Evolutionary conservation across 2,888 invertebrate species (phyloP).

Genomic region (Spicauda simplicius): DNA sequence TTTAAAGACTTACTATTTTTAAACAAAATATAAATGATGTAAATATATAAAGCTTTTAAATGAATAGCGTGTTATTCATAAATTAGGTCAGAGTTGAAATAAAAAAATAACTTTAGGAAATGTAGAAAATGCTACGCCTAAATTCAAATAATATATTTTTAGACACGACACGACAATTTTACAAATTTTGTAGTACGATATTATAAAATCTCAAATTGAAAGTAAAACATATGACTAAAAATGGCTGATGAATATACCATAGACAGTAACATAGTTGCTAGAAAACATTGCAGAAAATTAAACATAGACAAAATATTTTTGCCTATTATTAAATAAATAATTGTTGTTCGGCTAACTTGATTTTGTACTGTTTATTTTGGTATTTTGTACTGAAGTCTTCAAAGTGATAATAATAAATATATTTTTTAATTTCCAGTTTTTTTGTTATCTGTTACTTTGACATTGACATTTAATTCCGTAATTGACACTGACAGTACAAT

Average conservation of each 20-base stretch:
- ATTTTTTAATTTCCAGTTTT: no score
- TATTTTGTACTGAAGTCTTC: no score
- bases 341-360: no score
- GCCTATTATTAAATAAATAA: no score
- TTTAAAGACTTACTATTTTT: not conserved
- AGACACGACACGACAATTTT: conserved; percentile 73
- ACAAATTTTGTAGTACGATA: conserved; percentile 62
- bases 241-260: conserved; percentile 75
- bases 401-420: no score
- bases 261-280: conserved; percentile 53
- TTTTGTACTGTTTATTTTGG: no score
- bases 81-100: conserved; percentile 20
- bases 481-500: no score
- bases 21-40: conserved; percentile 7
- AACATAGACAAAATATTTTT: not conserved
- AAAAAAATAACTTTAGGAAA: not conserved
- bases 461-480: no score
- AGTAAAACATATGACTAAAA: conserved; percentile 80
- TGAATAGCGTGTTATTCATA: not conserved
- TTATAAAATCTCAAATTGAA: conserved; percentile 71
- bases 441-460: no score
- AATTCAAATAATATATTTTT: conserved; percentile 62
- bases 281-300: not conserved
- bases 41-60: conserved; percentile 8
- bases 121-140: conserved; percentile 40